Base-by-base conservation (phyloP, 2,888 invertebrate species). In the Prosapia bicincta region DNA sequence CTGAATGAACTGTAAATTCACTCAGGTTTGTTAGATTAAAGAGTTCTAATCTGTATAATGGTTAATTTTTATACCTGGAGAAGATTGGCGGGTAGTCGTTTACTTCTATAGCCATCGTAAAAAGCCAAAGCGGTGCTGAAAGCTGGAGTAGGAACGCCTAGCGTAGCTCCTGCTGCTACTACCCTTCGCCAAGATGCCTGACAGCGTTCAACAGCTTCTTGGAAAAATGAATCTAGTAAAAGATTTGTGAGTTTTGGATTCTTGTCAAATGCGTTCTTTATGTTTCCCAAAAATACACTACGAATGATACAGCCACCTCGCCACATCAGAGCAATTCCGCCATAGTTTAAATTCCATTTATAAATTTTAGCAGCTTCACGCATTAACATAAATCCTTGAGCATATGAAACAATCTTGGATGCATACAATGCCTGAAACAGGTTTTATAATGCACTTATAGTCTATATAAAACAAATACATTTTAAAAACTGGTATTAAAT, bases 271-370 rank as follows among this genome's bases (percentile, higher is more conserved):
- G 99, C 99, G 20, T 90, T 89, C 87, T 99, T 96, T 82, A 97
- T 97, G 84, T 96, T 93, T 30, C 95, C 95, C 81, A 97, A 86
- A 84, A 97, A 97, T 13, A 89, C 92, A 83, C 95, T 92, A 84
- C 98, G 89, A 83, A 98, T 99, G 83, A 99, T 99, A 85, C 98
- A 99, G n/a, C 99, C 99, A 20, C 98, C 98, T 78, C 99, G 91
- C 99, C 99, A 99, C 99, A 99, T 99, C 66, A 99, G 87, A 0
- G 99, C 99, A 79, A 99, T 98, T 75, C 96, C 96, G 71, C 99
- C 99, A 83, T 98, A 97, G 87, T 99, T 99, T 78, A 99, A 87
- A 79, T 95, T 92, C 99, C 99, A 99, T 6, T 91, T 90, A 83
- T 96, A 92, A 81, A 94, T 90, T 84, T 92, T 91, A 15, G 98